phyloP scores from a whole-genome alignment of 2,113 vertebrate genomes.

The Salvator merianae region DNA sequence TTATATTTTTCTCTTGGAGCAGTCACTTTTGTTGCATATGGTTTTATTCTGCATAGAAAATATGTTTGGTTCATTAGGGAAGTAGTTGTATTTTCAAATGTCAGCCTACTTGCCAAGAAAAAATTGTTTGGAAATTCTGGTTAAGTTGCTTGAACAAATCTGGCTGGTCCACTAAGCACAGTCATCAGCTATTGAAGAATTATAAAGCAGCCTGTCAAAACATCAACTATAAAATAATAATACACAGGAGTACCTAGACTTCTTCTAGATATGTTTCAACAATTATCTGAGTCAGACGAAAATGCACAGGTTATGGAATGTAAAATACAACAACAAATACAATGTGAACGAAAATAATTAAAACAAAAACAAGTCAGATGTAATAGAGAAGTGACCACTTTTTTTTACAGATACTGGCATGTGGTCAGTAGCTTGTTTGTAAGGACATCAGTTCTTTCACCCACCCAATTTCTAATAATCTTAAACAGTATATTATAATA shows the following conservation, averaged over 20 bases:
- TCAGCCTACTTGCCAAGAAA: constrained; percentile 18
- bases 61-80: background rate
- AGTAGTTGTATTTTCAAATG: background rate
- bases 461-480: too few species aligned
- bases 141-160: background rate
- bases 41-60: background rate
- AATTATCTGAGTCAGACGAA: constrained; percentile 7
- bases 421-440: background rate
- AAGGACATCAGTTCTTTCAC: background rate
- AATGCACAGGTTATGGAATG: constrained; percentile 1
- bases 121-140: background rate
- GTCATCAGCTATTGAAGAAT: background rate
- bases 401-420: background rate
- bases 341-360: background rate
- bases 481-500: background rate
- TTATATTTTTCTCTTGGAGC: background rate
- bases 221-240: background rate
- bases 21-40: background rate
- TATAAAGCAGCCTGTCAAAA: background rate
- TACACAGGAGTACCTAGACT: background rate
- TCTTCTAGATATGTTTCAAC: background rate
- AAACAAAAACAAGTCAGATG: background rate
- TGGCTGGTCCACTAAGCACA: background rate
- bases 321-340: background rate
- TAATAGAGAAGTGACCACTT: background rate